phyloP scores from a whole-genome alignment of 2,797 vertebrate species.

The Crocidura indochinensis region DNA sequence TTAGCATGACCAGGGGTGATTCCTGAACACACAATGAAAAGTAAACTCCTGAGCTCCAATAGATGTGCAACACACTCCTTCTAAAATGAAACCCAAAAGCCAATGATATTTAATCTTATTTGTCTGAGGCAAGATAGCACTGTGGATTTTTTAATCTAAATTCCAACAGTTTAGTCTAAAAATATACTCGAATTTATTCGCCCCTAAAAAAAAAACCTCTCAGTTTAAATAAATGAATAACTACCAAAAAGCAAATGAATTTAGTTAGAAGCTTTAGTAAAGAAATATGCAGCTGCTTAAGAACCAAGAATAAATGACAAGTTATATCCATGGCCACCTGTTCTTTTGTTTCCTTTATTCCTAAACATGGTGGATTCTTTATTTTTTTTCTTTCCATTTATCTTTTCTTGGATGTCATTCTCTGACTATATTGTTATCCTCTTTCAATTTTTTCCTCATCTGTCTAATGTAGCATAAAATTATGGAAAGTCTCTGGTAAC shows the following conservation, averaged over 20 bases:
- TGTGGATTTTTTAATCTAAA: not conserved
- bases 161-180: not conserved
- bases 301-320: not conserved
- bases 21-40: too few relatives aligned
- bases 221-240: not conserved
- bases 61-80: too few relatives aligned
- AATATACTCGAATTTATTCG: not conserved
- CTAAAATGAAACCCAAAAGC: too few relatives aligned
- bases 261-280: not conserved
- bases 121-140: too few relatives aligned
- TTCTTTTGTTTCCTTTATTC: not conserved
- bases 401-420: not conserved
- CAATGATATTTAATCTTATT: too few relatives aligned
- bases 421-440: not conserved
- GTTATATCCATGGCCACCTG: not conserved
- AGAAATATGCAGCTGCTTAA: not conserved
- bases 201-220: not conserved
- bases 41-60: too few relatives aligned
- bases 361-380: not conserved
- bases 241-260: conserved; percentile 5
- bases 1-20: too few relatives aligned
- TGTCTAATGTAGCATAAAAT: conserved; percentile 31
- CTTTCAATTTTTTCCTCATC: conserved; percentile 1
- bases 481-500: not conserved
- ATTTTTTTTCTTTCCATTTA: not conserved